Conservation (phyloP, 2,113 vertebrate genomes). For the Cephalophus harveyi region DNA sequence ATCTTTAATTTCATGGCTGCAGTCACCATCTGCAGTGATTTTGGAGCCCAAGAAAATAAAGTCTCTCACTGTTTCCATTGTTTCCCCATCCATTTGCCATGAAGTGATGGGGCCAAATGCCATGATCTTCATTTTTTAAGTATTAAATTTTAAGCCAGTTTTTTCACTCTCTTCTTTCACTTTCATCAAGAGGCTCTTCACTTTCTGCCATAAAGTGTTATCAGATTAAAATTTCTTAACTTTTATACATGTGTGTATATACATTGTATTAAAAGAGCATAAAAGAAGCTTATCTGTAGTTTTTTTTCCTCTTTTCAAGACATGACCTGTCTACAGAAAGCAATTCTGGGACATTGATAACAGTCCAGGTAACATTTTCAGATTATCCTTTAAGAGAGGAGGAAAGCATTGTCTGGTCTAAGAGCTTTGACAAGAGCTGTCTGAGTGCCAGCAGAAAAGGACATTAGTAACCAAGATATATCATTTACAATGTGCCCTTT, state of each 20-base stretch:
- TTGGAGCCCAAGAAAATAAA: neutral
- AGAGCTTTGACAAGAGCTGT: neutral
- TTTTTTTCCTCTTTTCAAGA: neutral
- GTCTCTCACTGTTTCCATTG: neutral
- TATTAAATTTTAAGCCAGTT: neutral
- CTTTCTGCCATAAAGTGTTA: neutral
- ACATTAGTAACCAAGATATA: constrained; percentile 4
- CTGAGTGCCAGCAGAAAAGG: neutral
- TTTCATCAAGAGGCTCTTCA: neutral
- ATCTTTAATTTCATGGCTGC: neutral
- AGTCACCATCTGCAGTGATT: neutral
- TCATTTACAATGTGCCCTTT: neutral
- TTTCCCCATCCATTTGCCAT: neutral
- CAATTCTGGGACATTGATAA: neutral
- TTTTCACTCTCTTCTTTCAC: neutral
- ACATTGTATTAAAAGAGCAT: neutral
- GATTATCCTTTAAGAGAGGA: neutral
- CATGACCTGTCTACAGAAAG: neutral
- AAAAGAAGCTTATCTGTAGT: neutral
- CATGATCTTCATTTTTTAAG: neutral
- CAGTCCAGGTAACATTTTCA: neutral
- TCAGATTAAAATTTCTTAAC: neutral
- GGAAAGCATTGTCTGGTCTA: neutral
- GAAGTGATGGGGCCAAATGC: neutral
- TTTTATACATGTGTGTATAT: neutral